Base-by-base conservation (phyloP, 2,113 vertebrate species). In the Verasper variegatus region DNA sequence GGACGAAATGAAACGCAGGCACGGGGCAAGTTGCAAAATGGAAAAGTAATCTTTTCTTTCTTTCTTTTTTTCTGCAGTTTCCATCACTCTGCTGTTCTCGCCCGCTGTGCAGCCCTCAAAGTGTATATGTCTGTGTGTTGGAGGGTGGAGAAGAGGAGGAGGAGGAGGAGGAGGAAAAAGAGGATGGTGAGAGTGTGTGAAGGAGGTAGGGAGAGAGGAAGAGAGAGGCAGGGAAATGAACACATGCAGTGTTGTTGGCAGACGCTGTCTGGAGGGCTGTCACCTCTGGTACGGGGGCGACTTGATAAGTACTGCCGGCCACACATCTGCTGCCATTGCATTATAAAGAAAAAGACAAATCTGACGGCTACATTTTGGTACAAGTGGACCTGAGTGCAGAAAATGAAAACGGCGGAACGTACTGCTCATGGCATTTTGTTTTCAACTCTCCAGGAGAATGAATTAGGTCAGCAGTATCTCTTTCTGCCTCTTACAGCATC, bases 1-100 rank as follows among this genome's bases (percentile, higher is more conserved):
- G 52, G 59, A 61, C 63, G 57, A 71, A 86, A 85, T 80, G 21
- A 85, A 86, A 83, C 27, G 27, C 61, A 86, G 73, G 51, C 56
- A 1, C 63, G 45, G 62, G 5, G 74, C 51, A 35, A 73, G 81
- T 63, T 76, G 47, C 17, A 80, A 68, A 82, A 78, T 70, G 71
- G 62, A 74, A 87, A 80, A 81, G 27, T 18, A 67, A 69, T 80
- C 45, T 11, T 37, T 9, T 37, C n/a, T 37, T 37, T 12, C 3
- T 42, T 49, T 42, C 8, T 52, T 58, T 27, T 62, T 37, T 63
- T 1, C 5, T 6, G 0, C 54, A 63, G 58, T 63, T 77, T 56
- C 59, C 67, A 63, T 62, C 62, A 17, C 63, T 85, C 51, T 63
- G 64, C 55, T 51, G 56, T 55, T 72, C 40, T 54, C 49, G 68